Evolutionary conservation across 2,113 vertebrate species (phyloP).

Genomic region (Dermatemys mawii): DNA sequence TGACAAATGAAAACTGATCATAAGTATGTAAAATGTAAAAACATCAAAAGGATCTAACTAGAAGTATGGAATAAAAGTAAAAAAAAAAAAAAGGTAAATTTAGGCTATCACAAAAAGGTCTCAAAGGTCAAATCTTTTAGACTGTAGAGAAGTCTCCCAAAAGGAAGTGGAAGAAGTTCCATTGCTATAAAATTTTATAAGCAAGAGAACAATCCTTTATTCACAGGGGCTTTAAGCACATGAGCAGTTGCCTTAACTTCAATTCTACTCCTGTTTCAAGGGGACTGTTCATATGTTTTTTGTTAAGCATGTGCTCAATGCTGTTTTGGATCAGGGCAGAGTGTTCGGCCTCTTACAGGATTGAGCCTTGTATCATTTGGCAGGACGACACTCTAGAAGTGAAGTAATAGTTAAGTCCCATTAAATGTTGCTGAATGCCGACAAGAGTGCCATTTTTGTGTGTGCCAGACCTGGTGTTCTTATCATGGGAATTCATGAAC

Average conservation of each 20-base stretch:
- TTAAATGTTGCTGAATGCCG: neutral
- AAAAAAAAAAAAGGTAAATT: neutral
- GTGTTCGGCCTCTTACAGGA: neutral
- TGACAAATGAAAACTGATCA: neutral
- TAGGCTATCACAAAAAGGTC: neutral
- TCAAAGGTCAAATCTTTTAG: neutral
- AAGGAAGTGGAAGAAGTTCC: neutral
- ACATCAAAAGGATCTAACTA: neutral
- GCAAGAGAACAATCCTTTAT: neutral
- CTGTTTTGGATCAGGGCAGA: neutral
- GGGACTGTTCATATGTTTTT: neutral
- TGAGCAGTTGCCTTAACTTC: neutral
- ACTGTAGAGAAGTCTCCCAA: neutral
- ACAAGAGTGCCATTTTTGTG: neutral
- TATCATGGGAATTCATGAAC: neutral
- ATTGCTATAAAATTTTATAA: neutral
- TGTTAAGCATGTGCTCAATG: neutral
- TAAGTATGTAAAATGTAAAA: neutral
- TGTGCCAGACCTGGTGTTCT: neutral
- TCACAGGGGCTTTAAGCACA: neutral
- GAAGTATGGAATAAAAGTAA: accelerated
- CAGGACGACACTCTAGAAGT: neutral
- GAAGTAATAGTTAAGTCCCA: neutral
- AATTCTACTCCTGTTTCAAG: neutral
- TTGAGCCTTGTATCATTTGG: neutral